Evolutionary conservation across 2,113 vertebrate species (phyloP).

Genomic region (Mastomys coucha): DNA sequence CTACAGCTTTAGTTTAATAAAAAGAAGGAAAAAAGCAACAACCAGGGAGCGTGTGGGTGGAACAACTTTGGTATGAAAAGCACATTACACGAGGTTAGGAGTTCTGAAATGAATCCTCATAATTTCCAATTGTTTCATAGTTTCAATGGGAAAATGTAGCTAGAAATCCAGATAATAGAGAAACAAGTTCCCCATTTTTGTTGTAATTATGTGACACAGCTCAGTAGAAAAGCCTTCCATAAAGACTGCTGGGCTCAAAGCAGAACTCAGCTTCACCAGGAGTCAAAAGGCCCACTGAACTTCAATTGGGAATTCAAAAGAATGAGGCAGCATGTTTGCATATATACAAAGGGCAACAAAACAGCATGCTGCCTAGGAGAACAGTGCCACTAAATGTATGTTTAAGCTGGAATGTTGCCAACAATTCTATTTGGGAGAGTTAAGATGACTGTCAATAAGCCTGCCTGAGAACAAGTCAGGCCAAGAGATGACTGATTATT

Average conservation of each 20-base stretch:
- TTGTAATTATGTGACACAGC: neutral
- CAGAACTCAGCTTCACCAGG: conserved; percentile 37
- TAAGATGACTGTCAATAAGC: conserved; percentile 47
- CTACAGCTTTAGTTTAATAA: neutral
- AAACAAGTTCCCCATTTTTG: conserved; percentile 40
- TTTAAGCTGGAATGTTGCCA: conserved; percentile 59
- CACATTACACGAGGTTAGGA: neutral
- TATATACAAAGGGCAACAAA: conserved; percentile 59
- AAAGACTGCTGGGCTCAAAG: conserved; percentile 6
- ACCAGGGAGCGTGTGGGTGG: neutral
- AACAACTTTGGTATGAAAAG: neutral
- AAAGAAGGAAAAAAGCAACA: neutral
- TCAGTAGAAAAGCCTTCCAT: conserved; percentile 1
- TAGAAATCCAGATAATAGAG: conserved; percentile 27
- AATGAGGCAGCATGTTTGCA: conserved; percentile 45
- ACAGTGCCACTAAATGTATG: conserved; percentile 37
- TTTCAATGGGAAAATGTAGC: conserved; percentile 35
- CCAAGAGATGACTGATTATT: neutral
- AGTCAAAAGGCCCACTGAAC: conserved; percentile 30
- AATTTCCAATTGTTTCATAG: neutral
- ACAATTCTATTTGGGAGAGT: conserved; percentile 39
- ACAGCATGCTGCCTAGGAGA: conserved; percentile 44
- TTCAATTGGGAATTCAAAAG: conserved; percentile 54
- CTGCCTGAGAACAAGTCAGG: conserved; percentile 29
- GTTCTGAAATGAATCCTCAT: conserved; percentile 10